Evolutionary conservation across 2,888 invertebrate genomes (phyloP).

Genomic region (Watsonalla binaria): DNA sequence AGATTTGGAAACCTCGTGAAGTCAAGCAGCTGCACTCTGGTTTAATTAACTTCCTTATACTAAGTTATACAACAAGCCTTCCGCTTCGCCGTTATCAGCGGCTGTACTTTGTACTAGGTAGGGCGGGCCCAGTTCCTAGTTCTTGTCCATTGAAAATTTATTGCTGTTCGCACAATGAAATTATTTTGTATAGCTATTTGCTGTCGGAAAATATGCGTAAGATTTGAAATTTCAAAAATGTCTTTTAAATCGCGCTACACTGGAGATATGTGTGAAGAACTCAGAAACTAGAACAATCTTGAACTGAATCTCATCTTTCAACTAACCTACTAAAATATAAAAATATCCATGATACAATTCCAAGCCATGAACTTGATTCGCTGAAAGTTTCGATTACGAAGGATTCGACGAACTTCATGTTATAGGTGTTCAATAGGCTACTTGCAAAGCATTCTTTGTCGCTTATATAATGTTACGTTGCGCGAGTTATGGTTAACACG

Average conservation of each 20-base stretch:
- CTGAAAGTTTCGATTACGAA: too few species aligned
- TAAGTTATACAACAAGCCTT: slow-evolving; percentile 21
- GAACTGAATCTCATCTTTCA: too few species aligned
- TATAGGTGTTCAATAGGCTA: not conserved
- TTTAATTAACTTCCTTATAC: slow-evolving; percentile 37
- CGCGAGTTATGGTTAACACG: slow-evolving; percentile 38
- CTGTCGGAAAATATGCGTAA: too few species aligned
- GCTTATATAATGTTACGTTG: slow-evolving; percentile 32
- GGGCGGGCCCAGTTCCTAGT: not conserved
- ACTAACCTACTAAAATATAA: not conserved
- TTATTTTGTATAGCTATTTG: too few species aligned
- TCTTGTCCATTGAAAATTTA: not conserved
- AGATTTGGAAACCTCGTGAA: slow-evolving; percentile 52
- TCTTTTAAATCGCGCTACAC: too few species aligned
- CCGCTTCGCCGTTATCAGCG: slow-evolving; percentile 15
- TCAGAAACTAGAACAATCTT: too few species aligned
- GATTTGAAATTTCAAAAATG: too few species aligned
- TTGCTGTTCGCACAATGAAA: not conserved
- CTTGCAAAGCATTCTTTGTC: slow-evolving; percentile 18
- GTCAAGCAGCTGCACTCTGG: slow-evolving; percentile 47
- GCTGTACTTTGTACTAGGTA: not conserved
- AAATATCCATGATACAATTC: not conserved
- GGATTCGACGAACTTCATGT: not conserved
- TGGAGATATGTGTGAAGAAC: too few species aligned
- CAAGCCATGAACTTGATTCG: not conserved